Base-by-base conservation (phyloP, 2,797 vertebrate species). In the Gastrophryne carolinensis region DNA sequence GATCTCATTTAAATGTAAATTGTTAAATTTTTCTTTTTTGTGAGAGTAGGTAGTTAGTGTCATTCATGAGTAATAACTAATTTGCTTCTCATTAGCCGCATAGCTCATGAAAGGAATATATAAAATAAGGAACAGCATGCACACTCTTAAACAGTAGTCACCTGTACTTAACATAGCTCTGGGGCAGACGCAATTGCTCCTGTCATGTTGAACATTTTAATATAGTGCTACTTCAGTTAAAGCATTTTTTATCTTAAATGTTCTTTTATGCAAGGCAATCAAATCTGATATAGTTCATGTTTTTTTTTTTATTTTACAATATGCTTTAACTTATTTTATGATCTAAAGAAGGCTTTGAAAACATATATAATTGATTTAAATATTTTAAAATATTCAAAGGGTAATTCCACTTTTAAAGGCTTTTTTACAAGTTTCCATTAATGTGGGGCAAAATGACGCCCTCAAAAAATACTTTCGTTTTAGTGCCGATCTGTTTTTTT, bases 1-100 rank as follows among this genome's bases (percentile, higher is more conserved):
- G 86, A 90, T 89, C 89, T 90, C 84, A 92, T 92, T 91, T 92
- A 91, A 89, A 92, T 91, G 88, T 91, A 91, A 92, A 92, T 92
- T 84, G 83, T 91, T 91, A 90, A 91, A 88, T 89, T 91, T 89
- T 87, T 84, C 82, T 87, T 85, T 86, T 87, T 82, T 88, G 83
- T 77, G 86, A 86, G 82, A 88, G 65, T 84, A 81, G 81, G 82
- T 90, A 90, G 85, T 91, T 89, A 89, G 86, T 88, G 90, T 90
- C 90, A 89, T 86, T 89, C 84, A 80, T 90, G 87, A 90, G 84
- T 89, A 89, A 90, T 91, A 90, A 86, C 82, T 85, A 88, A 89
- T 90, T 91, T 90, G 84, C 84, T 88, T 80, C 80, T 85, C 84
- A 88, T 92, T 90, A 91, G 65, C 77, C 64, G 32, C 68, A 85